phyloP scores from a whole-genome alignment of 2,113 vertebrate species.

The Microtus ochrogaster region DNA sequence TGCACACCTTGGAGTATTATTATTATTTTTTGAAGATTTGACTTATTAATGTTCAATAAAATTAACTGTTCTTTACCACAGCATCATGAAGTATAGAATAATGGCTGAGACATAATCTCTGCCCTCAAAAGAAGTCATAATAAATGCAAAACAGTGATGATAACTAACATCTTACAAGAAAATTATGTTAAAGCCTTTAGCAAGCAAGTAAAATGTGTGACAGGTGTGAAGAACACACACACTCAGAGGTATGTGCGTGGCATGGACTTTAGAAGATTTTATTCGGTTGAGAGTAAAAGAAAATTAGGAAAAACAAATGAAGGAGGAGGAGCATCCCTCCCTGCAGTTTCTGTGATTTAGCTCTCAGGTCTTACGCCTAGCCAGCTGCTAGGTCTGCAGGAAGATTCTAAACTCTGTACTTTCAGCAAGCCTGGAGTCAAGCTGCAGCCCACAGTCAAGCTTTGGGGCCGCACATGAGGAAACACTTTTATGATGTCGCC shows the following conservation, averaged over 20 bases:
- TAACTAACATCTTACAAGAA: neutral
- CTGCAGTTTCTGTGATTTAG: neutral
- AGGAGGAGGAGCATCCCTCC: neutral
- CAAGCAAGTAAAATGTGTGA: slow-evolving; percentile 9
- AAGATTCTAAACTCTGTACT: neutral
- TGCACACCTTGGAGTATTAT: neutral
- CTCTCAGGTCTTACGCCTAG: neutral
- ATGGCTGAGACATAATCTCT: neutral
- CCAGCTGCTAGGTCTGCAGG: neutral
- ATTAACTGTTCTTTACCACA: neutral
- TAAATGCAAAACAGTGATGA: slow-evolving; percentile 37
- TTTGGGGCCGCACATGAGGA: neutral
- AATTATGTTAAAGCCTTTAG: neutral
- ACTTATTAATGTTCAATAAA: neutral
- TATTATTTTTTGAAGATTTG: slow-evolving; percentile 28
- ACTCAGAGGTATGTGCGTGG: neutral
- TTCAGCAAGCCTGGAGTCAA: neutral
- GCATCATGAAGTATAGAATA: slow-evolving; percentile 19
- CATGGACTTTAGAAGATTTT: neutral
- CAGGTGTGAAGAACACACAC: neutral
- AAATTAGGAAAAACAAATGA: neutral
- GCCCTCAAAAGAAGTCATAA: neutral
- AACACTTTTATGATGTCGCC: neutral
- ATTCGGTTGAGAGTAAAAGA: neutral
- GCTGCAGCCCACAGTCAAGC: neutral